Percentiles rank a stretch among this genome's conserved stretches.
Conservation (phyloP, 1,140 invertebrate genomes). For the Saxidomus purpurata region DNA sequence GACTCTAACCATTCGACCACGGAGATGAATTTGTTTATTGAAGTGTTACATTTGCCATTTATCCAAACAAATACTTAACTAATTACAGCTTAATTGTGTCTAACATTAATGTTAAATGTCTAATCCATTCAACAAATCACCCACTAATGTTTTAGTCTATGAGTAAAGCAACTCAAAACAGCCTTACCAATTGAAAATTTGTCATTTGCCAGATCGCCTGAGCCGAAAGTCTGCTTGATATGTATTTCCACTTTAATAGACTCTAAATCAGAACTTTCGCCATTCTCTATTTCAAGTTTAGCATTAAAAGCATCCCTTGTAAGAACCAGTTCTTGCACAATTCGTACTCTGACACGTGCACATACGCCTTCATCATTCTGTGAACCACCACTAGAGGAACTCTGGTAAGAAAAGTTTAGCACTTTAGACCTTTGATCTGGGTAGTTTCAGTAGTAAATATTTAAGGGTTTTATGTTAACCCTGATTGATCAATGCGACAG, state of each 20-base stretch:
- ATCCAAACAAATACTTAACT: too few species aligned
- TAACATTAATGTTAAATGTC: too few species aligned
- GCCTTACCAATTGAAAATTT: slow-evolving; percentile 72
- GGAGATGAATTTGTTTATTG: too few species aligned
- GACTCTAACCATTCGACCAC: too few species aligned
- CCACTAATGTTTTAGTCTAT: too few species aligned
- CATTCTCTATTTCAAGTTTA: slow-evolving; percentile 72
- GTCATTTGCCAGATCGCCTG: slow-evolving; percentile 5
- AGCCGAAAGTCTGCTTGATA: slow-evolving; percentile 58
- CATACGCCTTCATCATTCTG: slow-evolving; percentile 70
- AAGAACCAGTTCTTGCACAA: slow-evolving; percentile 71
- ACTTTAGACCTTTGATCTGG: background rate
- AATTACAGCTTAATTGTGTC: too few species aligned
- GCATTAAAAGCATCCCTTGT: slow-evolving; percentile 73
- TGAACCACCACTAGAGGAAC: background rate
- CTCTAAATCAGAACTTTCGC: slow-evolving; percentile 58
- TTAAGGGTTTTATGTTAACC: background rate
- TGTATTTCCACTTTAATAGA: slow-evolving; percentile 56
- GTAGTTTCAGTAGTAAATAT: background rate
- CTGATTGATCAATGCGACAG: background rate
- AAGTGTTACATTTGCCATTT: too few species aligned
- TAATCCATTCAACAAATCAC: too few species aligned
- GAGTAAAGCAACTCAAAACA: too few species aligned
- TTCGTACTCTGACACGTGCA: slow-evolving; percentile 73
- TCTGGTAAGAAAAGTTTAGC: background rate